Conservation (phyloP, 2,113 vertebrate genomes). For the Pelvicachromis taeniatus region DNA sequence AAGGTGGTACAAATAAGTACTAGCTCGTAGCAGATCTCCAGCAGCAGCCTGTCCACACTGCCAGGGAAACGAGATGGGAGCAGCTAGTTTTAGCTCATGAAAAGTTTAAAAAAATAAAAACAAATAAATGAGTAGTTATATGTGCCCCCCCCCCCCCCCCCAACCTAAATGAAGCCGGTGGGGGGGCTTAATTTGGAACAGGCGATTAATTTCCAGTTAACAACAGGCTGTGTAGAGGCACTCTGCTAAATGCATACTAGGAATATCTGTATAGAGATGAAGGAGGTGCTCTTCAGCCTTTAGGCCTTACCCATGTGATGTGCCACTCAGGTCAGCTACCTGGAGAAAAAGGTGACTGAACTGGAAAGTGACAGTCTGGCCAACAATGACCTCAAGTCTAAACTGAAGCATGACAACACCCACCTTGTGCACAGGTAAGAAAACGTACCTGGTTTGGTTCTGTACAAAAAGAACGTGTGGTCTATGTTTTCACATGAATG, state of each 20-base stretch:
- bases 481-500: not conserved
- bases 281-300: not conserved
- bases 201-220: accelerated
- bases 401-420: slow-evolving; percentile 92
- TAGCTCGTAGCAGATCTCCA: not conserved
- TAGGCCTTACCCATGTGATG: not conserved
- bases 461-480: not conserved
- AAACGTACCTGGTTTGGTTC: not conserved
- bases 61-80: not conserved
- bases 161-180: too few species aligned
- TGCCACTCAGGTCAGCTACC: slow-evolving; percentile 81
- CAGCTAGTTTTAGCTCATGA: not conserved
- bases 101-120: not conserved
- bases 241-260: not conserved
- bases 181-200: accelerated
- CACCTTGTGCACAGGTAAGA: slow-evolving; percentile 92
- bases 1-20: too few species aligned
- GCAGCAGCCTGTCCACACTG: not conserved
- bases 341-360: slow-evolving; percentile 96
- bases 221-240: not conserved
- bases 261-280: not conserved
- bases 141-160: too few species aligned
- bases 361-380: slow-evolving; percentile 89
- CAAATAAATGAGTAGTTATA: not conserved
- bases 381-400: slow-evolving; percentile 89